A percentile compares a stretch with the other conserved stretches of the same genome.
phyloP scores from a whole-genome alignment of 2,113 vertebrate species.

The Hippocampus mohnikei region DNA sequence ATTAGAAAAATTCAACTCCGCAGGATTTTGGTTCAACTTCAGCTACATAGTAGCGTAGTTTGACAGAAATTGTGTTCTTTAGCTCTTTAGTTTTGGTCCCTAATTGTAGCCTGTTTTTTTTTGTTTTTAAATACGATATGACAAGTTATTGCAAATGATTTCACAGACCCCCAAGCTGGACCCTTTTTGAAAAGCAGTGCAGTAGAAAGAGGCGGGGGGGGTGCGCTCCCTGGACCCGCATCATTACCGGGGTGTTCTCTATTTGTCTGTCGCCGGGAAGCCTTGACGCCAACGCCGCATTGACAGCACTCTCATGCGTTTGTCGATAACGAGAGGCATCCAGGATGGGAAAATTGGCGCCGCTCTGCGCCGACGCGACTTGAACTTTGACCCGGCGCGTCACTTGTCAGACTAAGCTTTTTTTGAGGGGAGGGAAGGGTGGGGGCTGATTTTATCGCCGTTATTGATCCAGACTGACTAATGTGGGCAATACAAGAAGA shows the following conservation, averaged over 20 bases:
- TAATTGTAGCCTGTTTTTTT: too few relatives aligned
- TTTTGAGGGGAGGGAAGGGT: slow-evolving; percentile 9
- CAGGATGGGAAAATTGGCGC: slow-evolving; percentile 62
- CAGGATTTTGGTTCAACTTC: too few relatives aligned
- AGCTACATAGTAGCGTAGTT: too few relatives aligned
- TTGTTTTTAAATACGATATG: too few relatives aligned
- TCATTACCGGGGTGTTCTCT: slow-evolving; percentile 85
- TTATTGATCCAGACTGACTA: slow-evolving; percentile 9
- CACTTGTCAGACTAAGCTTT: slow-evolving; percentile 50
- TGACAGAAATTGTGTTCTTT: too few relatives aligned
- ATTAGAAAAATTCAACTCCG: too few relatives aligned
- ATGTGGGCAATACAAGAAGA: background rate
- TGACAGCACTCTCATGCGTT: slow-evolving; percentile 77
- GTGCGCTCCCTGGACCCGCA: slow-evolving; percentile 86
- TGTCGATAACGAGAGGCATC: slow-evolving; percentile 76
- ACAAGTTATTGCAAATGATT: too few relatives aligned
- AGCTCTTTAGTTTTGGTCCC: too few relatives aligned
- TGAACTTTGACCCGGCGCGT: slow-evolving; percentile 66
- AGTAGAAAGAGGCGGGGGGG: slow-evolving; percentile 34
- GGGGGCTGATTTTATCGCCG: slow-evolving; percentile 45
- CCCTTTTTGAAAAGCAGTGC: background rate
- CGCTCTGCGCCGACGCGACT: slow-evolving; percentile 41
- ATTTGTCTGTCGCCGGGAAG: slow-evolving; percentile 82
- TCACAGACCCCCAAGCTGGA: too few relatives aligned
- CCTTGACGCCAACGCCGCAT: slow-evolving; percentile 74